These are phyloP conservation scores for Nebria brevicollis DNA, from an alignment of 2,888 invertebrate genomes.

Conservation along the genomic window DNA sequence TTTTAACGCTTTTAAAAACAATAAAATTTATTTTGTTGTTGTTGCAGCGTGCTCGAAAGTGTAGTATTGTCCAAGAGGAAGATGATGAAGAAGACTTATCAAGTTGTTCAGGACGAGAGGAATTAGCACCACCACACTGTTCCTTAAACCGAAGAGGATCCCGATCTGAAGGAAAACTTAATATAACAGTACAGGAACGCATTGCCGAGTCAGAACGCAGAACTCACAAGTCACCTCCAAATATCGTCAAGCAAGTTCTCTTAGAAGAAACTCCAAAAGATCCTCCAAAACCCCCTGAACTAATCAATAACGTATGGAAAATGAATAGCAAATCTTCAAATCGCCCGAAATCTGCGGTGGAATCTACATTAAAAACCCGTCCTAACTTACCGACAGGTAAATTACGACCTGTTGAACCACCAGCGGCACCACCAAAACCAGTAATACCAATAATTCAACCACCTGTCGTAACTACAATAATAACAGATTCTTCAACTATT, in stretches of 20 bases:
- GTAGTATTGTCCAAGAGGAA: slow-evolving; percentile 92
- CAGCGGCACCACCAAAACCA: slow-evolving; percentile 48
- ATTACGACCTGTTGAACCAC: slow-evolving; percentile 48
- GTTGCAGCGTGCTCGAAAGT: slow-evolving; percentile 79
- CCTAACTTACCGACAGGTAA: slow-evolving; percentile 40
- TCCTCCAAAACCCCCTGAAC: slow-evolving; percentile 20
- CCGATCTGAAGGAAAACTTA: slow-evolving; percentile 82
- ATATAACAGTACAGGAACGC: slow-evolving; percentile 73
- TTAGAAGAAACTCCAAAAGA: slow-evolving; percentile 27
- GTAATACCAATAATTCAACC: slow-evolving; percentile 49
- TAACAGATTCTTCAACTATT: slow-evolving; percentile 67
- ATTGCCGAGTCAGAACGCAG: slow-evolving; percentile 68
- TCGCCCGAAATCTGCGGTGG: slow-evolving; percentile 58
- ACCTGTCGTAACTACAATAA: slow-evolving; percentile 57
- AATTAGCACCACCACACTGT: slow-evolving; percentile 63
- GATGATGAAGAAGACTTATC: slow-evolving; percentile 86
- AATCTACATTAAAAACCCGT: slow-evolving; percentile 49
- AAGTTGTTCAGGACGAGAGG: slow-evolving; percentile 69
- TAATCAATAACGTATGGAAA: slow-evolving; percentile 45
- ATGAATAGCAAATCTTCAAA: slow-evolving; percentile 50
- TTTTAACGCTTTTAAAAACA: not conserved
- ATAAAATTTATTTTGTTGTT: slow-evolving; percentile 48
- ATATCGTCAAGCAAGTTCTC: slow-evolving; percentile 40
- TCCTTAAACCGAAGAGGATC: slow-evolving; percentile 76
- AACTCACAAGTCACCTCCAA: slow-evolving; percentile 65